A percentile compares a stretch with the other conserved stretches of the same genome.
These are phyloP conservation scores for Megalurothrips usitatus DNA, from an alignment of 2,888 invertebrate genomes.

Conservation along the genomic window DNA sequence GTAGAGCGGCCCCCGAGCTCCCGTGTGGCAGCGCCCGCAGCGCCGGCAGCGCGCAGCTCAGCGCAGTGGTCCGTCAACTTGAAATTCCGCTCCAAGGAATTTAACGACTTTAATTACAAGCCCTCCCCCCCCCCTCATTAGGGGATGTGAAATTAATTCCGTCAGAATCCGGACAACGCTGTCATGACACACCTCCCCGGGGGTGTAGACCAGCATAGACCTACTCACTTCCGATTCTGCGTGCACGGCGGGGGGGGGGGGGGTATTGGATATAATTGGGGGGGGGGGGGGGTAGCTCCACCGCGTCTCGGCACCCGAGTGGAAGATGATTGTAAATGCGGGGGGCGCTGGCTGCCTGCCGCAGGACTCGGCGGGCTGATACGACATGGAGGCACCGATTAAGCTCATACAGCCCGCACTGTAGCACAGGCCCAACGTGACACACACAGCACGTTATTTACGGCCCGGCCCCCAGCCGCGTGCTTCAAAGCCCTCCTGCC, in stretches of 20 bases:
- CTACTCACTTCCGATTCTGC: too few relatives aligned
- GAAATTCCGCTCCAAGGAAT: conserved; percentile 16
- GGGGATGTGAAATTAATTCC: conserved; percentile 14
- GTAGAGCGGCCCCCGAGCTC: too few relatives aligned
- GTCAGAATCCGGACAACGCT: background rate
- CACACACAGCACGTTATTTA: too few relatives aligned
- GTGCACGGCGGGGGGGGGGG: too few relatives aligned
- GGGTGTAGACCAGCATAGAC: too few relatives aligned
- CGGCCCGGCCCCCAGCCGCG: too few relatives aligned
- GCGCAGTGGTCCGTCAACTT: background rate
- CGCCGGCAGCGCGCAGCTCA: background rate
- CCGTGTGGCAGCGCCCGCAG: too few relatives aligned
- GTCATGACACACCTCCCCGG: too few relatives aligned
- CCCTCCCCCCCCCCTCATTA: conserved; percentile 12
- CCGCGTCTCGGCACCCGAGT: background rate
- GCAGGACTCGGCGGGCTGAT: too few relatives aligned
- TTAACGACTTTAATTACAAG: conserved; percentile 21
- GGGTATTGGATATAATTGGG: background rate
- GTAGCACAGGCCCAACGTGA: too few relatives aligned
- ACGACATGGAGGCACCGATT: too few relatives aligned
- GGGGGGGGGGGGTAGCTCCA: background rate
- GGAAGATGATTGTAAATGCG: background rate
- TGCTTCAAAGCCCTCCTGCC: background rate
- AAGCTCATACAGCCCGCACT: too few relatives aligned
- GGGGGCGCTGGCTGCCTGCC: background rate